Percentiles rank a stretch among this genome's conserved stretches.
Conservation (phyloP, 2,113 vertebrate species). For the Melospiza georgiana region DNA sequence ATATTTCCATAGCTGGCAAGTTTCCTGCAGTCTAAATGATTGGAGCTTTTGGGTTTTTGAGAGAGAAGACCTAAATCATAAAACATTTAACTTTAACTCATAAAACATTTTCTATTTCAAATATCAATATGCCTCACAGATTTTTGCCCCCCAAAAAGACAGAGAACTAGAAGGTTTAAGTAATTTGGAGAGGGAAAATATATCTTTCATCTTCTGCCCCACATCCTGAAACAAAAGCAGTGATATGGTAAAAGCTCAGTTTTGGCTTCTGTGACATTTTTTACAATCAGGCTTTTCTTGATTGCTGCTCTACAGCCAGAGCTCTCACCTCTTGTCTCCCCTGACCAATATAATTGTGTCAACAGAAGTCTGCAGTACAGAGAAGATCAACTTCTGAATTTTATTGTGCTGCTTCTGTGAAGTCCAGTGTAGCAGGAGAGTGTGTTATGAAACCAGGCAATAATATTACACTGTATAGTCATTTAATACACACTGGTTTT, state of each 20-base stretch:
- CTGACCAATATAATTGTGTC: constrained; percentile 20
- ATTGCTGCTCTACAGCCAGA: background rate
- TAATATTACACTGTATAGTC: background rate
- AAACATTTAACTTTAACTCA: background rate
- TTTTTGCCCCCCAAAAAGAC: background rate
- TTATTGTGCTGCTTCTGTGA: constrained; percentile 2
- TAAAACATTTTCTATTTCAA: constrained; percentile 12
- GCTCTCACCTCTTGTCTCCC: constrained; percentile 15
- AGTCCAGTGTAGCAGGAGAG: constrained; percentile 18
- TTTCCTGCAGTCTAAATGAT: background rate
- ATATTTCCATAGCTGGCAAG: constrained; percentile 41
- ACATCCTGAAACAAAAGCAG: background rate
- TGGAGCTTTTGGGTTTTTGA: background rate
- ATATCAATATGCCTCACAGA: background rate
- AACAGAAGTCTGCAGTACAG: background rate
- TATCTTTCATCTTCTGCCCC: background rate
- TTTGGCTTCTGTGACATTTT: background rate
- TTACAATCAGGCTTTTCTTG: background rate
- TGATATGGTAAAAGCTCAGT: background rate
- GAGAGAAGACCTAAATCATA: background rate
- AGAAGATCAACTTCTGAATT: background rate
- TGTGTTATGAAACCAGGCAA: background rate
- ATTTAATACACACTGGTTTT: background rate
- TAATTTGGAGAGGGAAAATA: background rate
- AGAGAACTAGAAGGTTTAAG: background rate